Conservation (phyloP, 1,140 invertebrate genomes). For the Phocides pigmalion region DNA sequence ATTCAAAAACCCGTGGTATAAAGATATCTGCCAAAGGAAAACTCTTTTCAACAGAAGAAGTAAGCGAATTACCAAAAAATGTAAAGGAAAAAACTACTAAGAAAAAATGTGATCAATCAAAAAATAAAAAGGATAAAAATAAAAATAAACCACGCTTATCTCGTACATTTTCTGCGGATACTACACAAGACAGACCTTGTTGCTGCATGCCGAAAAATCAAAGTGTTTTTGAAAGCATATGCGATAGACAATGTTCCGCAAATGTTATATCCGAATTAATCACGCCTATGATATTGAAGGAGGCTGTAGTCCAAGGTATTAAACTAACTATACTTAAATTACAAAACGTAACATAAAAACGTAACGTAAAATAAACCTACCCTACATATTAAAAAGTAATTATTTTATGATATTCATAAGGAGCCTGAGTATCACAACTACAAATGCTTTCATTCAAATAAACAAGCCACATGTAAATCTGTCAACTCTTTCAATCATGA, state of each 20-base stretch:
- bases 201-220: constrained; percentile 38
- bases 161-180: constrained; percentile 40
- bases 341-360: too few relatives aligned
- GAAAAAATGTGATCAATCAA: background rate
- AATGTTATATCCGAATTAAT: constrained; percentile 47
- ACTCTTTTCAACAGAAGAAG: background rate
- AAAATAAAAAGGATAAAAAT: constrained; percentile 1
- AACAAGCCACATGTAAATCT: too few relatives aligned
- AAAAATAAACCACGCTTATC: constrained; percentile 10
- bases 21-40: constrained; percentile 36
- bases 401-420: too few relatives aligned
- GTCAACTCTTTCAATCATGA: too few relatives aligned
- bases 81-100: background rate
- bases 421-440: too few relatives aligned
- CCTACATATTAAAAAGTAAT: too few relatives aligned
- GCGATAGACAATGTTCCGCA: constrained; percentile 7
- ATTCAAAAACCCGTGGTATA: constrained; percentile 8
- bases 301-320: constrained; percentile 45
- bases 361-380: too few relatives aligned
- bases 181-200: constrained; percentile 51
- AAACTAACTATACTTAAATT: too few relatives aligned
- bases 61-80: too few relatives aligned
- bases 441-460: too few relatives aligned
- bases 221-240: background rate
- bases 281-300: constrained; percentile 43